Evolutionary conservation across 2,113 vertebrate genomes (phyloP).

Genomic region (Brachyistius frenatus): DNA sequence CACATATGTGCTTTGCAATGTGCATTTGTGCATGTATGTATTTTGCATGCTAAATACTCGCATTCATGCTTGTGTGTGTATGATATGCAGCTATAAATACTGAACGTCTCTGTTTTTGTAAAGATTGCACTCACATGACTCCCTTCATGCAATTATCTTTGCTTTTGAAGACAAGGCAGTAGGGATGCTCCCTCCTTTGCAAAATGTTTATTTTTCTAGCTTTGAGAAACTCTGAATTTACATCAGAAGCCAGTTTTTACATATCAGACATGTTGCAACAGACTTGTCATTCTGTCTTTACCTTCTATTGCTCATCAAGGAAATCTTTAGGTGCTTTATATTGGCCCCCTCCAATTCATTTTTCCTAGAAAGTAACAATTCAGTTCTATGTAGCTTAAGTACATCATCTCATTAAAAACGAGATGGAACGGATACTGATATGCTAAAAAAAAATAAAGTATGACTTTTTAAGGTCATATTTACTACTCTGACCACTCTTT

Average conservation of each 20-base stretch:
- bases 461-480: neutral
- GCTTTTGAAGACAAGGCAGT: constrained; percentile 51
- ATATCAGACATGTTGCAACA: constrained; percentile 17
- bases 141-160: constrained; percentile 36
- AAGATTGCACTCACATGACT: constrained; percentile 18
- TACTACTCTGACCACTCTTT: neutral
- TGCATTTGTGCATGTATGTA: constrained; percentile 8
- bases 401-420: neutral
- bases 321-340: constrained; percentile 1
- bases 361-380: constrained; percentile 8
- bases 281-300: neutral
- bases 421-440: too few species aligned
- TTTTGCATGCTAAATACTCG: neutral
- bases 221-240: constrained; percentile 29
- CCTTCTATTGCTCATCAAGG: constrained; percentile 25
- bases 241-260: constrained; percentile 15
- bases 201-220: constrained; percentile 39
- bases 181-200: constrained; percentile 28
- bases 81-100: neutral
- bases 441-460: too few species aligned
- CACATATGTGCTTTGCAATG: constrained; percentile 17
- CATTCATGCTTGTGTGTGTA: neutral
- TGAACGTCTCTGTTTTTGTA: constrained; percentile 5
- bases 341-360: neutral
- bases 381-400: neutral